Evolutionary conservation across 1,140 invertebrate species (phyloP).

Genomic region (Macrobrachium nipponense): DNA sequence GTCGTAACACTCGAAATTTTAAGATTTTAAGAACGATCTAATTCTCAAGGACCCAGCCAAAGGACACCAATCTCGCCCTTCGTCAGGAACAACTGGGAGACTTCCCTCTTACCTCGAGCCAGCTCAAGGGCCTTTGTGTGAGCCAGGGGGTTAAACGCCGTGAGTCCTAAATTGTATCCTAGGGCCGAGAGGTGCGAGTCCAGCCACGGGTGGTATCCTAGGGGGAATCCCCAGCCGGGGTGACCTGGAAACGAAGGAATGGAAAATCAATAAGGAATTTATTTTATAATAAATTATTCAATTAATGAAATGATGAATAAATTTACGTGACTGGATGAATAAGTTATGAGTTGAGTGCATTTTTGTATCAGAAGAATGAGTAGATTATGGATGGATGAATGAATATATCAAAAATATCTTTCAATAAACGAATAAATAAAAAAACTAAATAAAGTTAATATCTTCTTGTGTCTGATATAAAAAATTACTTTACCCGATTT

Average conservation of each 20-base stretch:
- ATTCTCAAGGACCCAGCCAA: no score
- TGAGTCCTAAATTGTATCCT: conserved; percentile 50
- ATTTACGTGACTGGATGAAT: no score
- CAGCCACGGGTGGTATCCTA: conserved; percentile 54
- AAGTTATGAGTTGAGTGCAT: no score
- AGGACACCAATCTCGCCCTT: no score
- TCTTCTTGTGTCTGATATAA: background rate
- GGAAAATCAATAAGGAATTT: background rate
- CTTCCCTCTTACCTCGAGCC: conserved; percentile 35
- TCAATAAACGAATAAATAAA: no score
- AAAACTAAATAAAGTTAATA: background rate
- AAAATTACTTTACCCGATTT: no score
- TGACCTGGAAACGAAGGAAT: conserved; percentile 27
- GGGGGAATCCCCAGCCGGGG: conserved; percentile 50
- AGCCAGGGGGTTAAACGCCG: conserved; percentile 49
- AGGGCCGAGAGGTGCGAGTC: conserved; percentile 51
- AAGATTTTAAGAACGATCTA: no score
- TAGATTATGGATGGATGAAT: background rate
- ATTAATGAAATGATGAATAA: background rate
- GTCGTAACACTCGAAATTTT: no score
- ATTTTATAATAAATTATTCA: background rate
- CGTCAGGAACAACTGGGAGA: background rate
- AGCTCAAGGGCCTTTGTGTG: conserved; percentile 55
- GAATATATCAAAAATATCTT: background rate
- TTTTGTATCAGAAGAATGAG: background rate